Percentiles rank a stretch among this genome's conserved stretches.
Conservation (phyloP, 1,140 invertebrate genomes). For the Thalassaphorura encarpata region DNA sequence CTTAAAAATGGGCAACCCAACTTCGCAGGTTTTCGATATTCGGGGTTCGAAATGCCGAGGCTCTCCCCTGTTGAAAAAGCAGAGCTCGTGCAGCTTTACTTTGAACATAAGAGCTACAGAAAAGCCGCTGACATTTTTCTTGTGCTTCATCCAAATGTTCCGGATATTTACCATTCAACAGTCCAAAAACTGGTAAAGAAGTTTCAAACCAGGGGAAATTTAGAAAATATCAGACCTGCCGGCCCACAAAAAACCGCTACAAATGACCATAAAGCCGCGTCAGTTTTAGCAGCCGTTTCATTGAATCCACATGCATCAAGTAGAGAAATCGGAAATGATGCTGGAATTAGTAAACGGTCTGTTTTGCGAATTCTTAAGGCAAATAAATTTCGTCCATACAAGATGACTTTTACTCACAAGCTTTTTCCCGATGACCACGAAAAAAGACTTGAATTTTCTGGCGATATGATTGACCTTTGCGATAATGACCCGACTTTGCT, state of each 20-base stretch:
- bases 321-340: neutral
- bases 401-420: neutral
- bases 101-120: no score
- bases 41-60: no score
- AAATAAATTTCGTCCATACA: conserved; percentile 3
- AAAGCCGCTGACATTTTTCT: no score
- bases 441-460: neutral
- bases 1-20: no score
- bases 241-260: neutral
- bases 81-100: no score
- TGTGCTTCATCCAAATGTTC: no score
- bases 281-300: neutral
- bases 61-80: no score
- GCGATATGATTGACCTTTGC: neutral
- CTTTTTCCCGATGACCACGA: neutral
- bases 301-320: neutral
- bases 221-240: no score
- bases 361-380: neutral
- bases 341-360: neutral
- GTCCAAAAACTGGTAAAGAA: no score
- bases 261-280: neutral
- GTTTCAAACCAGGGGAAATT: no score
- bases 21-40: no score
- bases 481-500: neutral
- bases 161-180: no score